phyloP scores from a whole-genome alignment of 2,888 invertebrate species.

The Parapristionchus giblindavisi region DNA sequence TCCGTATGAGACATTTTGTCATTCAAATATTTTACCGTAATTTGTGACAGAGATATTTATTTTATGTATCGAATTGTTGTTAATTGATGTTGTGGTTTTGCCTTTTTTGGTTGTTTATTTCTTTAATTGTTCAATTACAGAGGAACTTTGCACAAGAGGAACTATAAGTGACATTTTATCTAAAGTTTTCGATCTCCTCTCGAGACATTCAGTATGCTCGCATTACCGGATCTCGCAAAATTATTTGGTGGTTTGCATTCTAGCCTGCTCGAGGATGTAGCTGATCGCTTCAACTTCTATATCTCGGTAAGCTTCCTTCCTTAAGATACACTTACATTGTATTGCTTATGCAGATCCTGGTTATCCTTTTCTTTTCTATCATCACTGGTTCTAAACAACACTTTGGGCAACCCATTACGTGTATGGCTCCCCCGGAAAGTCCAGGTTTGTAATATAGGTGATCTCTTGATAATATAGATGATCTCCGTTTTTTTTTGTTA shows the following conservation, averaged over 20 bases:
- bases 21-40: no score
- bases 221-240: constrained; percentile 4
- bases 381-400: constrained; percentile 8
- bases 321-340: background rate
- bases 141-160: no score
- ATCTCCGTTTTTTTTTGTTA: background rate
- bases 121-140: no score
- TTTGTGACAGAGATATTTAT: no score
- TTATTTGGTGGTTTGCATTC: background rate
- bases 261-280: background rate
- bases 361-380: background rate
- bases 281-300: background rate
- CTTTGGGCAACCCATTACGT: background rate
- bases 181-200: no score
- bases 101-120: no score
- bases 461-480: background rate
- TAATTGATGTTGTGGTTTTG: no score
- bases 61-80: no score
- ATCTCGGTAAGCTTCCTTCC: background rate
- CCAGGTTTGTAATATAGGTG: background rate
- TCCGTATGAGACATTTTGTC: no score
- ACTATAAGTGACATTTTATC: no score
- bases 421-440: background rate
- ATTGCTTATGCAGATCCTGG: background rate
- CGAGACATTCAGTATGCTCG: background rate